Conservation (phyloP, 2,797 vertebrate species). For the Phylloscopus collybita region DNA sequence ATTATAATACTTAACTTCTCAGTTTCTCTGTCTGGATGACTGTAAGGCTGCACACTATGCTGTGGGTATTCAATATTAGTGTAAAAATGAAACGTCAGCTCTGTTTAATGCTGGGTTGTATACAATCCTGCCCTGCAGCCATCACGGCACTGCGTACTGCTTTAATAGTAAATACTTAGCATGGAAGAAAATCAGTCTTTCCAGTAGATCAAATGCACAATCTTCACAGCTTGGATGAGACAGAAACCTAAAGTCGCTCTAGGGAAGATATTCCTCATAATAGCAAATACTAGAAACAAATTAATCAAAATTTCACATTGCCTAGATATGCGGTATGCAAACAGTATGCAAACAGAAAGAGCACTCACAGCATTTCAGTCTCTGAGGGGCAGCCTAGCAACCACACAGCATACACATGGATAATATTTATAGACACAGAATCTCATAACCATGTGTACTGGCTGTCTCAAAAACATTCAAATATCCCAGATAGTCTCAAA, state of each 20-base stretch:
- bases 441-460: slow-evolving; percentile 38
- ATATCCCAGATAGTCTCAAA: slow-evolving; percentile 29
- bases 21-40: slow-evolving; percentile 52
- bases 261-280: slow-evolving; percentile 69
- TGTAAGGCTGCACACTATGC: slow-evolving; percentile 13
- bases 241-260: slow-evolving; percentile 57
- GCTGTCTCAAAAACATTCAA: slow-evolving; percentile 50
- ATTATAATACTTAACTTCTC: slow-evolving; percentile 64
- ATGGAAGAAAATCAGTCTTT: slow-evolving; percentile 67
- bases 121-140: slow-evolving; percentile 64
- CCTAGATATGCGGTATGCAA: slow-evolving; percentile 65
- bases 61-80: slow-evolving; percentile 43
- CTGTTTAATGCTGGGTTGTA: slow-evolving; percentile 62
- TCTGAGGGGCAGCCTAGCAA: slow-evolving; percentile 68
- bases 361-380: slow-evolving; percentile 61
- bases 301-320: slow-evolving; percentile 67
- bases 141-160: background rate
- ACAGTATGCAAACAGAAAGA: slow-evolving; percentile 63
- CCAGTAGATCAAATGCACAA: slow-evolving; percentile 58
- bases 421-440: slow-evolving; percentile 55
- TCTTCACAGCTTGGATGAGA: slow-evolving; percentile 62
- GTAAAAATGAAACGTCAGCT: slow-evolving; percentile 71
- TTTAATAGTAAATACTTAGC: slow-evolving; percentile 69
- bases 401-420: slow-evolving; percentile 41
- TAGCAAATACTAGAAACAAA: slow-evolving; percentile 69